A percentile compares a stretch with the other conserved stretches of the same genome.
Conservation (phyloP, 1,140 invertebrate species). For the Myzus persicae region DNA sequence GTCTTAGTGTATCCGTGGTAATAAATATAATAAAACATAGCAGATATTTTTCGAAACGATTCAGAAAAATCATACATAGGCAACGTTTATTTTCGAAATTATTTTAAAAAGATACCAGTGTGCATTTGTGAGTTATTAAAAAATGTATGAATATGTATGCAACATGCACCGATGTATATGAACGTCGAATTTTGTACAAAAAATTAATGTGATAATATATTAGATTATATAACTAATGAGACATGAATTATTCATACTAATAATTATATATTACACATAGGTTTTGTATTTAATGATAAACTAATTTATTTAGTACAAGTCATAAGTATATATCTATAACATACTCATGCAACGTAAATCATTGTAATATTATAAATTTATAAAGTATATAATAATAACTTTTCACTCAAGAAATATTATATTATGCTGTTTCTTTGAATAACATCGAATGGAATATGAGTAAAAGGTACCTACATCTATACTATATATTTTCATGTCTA, state of each 20-base stretch:
- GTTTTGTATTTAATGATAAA: not conserved
- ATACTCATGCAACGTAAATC: not conserved
- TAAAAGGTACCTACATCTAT: not conserved
- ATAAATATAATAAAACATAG: not conserved
- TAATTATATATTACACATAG: not conserved
- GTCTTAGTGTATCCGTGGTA: not conserved
- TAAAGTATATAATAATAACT: not conserved
- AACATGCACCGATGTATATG: not conserved
- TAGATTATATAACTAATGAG: conserved; percentile 4
- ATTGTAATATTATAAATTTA: not conserved
- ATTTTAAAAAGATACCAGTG: not conserved
- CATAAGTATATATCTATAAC: not conserved
- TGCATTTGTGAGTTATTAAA: not conserved
- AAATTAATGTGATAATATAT: conserved; percentile 20
- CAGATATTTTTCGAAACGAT: not conserved
- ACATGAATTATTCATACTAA: conserved; percentile 31
- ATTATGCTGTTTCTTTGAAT: not conserved
- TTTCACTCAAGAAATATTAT: not conserved
- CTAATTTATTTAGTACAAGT: conserved; percentile 4
- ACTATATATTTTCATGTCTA: not conserved
- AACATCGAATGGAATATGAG: not conserved
- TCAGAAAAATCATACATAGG: not conserved
- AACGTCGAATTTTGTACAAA: not conserved
- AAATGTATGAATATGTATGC: not conserved
- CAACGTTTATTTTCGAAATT: not conserved